Conservation (phyloP, 2,113 vertebrate genomes). For the Tragulus kanchil region DNA sequence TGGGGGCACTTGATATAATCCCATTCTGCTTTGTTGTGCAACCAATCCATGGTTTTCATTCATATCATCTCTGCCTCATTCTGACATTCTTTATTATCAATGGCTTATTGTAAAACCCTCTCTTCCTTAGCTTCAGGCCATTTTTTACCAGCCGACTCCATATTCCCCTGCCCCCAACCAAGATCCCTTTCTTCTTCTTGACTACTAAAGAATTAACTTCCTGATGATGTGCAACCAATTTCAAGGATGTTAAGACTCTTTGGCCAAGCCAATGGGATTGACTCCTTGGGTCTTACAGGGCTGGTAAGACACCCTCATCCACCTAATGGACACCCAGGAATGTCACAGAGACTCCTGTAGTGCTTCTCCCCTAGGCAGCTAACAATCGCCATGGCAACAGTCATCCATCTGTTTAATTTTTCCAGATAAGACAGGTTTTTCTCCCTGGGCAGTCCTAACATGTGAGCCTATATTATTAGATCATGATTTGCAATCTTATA, state of each 20-base stretch:
- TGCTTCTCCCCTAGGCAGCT: neutral
- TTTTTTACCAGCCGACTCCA: constrained; percentile 48
- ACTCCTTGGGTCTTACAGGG: neutral
- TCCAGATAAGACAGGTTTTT: constrained; percentile 16
- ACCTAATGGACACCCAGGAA: neutral
- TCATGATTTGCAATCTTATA: constrained; percentile 55
- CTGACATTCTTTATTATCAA: constrained; percentile 74
- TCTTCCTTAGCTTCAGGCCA: constrained; percentile 76
- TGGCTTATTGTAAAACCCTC: constrained; percentile 75
- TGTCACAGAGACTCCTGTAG: neutral
- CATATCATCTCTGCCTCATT: constrained; percentile 62
- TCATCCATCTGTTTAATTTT: neutral
- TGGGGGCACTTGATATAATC: constrained; percentile 23
- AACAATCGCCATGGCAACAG: neutral
- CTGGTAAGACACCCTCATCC: neutral
- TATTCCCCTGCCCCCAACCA: neutral
- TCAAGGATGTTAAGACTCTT: neutral
- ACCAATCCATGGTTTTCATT: constrained; percentile 19
- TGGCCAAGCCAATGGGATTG: neutral
- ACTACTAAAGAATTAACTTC: constrained; percentile 41
- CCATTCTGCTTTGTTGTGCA: neutral
- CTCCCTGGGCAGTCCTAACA: neutral
- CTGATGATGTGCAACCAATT: neutral
- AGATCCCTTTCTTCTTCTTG: constrained; percentile 40
- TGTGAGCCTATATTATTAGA: neutral